phyloP scores from a whole-genome alignment of 2,113 vertebrate species.

The Oxyruncus cristatus region DNA sequence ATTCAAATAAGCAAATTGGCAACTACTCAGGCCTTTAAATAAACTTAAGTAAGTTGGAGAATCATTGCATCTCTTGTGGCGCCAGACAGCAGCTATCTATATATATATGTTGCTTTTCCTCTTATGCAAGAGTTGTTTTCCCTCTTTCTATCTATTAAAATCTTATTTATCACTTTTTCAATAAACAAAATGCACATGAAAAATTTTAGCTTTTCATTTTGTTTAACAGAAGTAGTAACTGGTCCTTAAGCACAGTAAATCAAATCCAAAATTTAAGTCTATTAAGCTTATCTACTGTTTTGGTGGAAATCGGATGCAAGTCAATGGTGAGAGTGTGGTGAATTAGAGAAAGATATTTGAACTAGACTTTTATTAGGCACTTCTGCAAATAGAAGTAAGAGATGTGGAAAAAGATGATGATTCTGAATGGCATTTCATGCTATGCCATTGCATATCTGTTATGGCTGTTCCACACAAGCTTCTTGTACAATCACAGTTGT shows the following conservation, averaged over 20 bases:
- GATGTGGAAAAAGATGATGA: neutral
- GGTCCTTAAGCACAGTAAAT: neutral
- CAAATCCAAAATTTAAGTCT: neutral
- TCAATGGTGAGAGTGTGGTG: neutral
- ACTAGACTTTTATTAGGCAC: neutral
- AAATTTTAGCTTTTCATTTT: neutral
- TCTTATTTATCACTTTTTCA: neutral
- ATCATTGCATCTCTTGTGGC: neutral
- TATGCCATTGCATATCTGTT: neutral
- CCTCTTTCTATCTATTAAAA: neutral
- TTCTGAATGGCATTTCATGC: neutral
- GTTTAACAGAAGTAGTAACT: neutral
- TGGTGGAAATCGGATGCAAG: neutral
- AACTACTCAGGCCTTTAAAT: slow-evolving; percentile 36
- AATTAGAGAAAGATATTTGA: neutral
- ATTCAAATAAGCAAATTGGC: slow-evolving; percentile 50
- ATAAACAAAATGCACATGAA: neutral
- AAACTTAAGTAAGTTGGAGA: slow-evolving; percentile 30
- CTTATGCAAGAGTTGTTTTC: neutral
- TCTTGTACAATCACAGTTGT: neutral
- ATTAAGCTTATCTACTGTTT: neutral
- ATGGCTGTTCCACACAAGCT: neutral
- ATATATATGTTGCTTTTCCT: neutral
- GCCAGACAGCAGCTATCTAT: slow-evolving; percentile 28
- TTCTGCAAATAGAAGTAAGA: neutral